Base-by-base conservation (phyloP, 1,140 invertebrate species). In the Cotesia typhae region DNA sequence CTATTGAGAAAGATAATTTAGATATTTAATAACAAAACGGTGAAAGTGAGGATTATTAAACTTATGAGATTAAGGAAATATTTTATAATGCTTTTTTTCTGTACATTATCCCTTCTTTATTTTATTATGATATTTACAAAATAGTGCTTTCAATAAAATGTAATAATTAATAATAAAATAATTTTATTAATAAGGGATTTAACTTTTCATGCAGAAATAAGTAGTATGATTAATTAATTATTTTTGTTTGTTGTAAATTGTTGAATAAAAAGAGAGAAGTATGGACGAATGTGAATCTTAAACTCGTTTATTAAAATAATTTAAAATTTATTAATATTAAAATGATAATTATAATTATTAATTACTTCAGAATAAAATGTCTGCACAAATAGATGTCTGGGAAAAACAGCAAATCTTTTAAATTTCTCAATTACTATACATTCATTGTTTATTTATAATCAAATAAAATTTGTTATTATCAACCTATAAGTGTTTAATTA, bases 261-360 rank as follows among this genome's bases (percentile, higher is more conserved):
- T 14, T 55, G 4, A 14, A 55, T 55, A n/a, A 55, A n/a, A 55
- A 55, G 53, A 55, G 41, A 47, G 7, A 47, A 47, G 41, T 47
- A 47, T 10, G 41, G 6, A 47, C 10, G 41, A 6, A 47, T 47
- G 41, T 47, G 41, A 47, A 47, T 6, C 2, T 9, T 47, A 47
- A 47, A 10, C 41, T 47, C 41, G 41, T 47, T 47, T 9, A 47
- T 47, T 47, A 47, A 47, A 47, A 9, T 2, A 47, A 7, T 47
- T 47, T 47, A 6, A 47, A 47, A 47, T 47, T 28, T 28, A 28
- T 28, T 3, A 28, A 28, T 10, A 55, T 14, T 55, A 55, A 14
- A 55, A 55, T 55, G 12, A 55, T 55, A 14, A 55, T 55, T 55
- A 55, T 55, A n/a, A 55, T 55, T 55, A 14, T n/a, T 55, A 55